Percentiles rank a stretch among this genome's conserved stretches.
Conservation (phyloP, 2,797 vertebrate genomes). For the Coluber constrictor region DNA sequence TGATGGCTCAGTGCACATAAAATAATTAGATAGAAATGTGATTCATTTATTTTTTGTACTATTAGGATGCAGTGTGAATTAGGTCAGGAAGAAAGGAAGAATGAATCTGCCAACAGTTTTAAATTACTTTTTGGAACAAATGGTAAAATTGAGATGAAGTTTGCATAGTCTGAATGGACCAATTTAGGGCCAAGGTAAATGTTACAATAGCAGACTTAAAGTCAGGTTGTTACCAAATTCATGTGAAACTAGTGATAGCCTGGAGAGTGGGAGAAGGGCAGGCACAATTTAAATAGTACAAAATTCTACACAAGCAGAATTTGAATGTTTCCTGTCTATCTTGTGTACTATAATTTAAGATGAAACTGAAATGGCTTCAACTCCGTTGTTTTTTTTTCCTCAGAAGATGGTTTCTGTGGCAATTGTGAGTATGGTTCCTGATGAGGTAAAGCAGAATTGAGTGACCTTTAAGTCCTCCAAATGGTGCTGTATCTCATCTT, state of each 20-base stretch:
- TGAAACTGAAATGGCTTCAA: neutral
- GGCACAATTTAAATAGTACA: neutral
- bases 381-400: neutral
- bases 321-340: neutral
- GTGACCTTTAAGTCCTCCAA: neutral
- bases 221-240: neutral
- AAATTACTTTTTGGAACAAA: constrained; percentile 30
- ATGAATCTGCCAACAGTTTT: constrained; percentile 40
- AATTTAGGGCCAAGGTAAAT: constrained; percentile 4
- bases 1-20: constrained; percentile 16
- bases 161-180: neutral
- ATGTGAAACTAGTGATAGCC: neutral
- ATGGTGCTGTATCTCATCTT: neutral
- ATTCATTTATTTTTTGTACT: constrained; percentile 37
- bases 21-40: constrained; percentile 18
- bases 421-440: neutral
- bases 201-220: neutral
- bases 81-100: constrained; percentile 34
- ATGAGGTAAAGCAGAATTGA: neutral
- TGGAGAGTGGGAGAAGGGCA: too few species aligned
- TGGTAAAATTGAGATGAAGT: neutral
- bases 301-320: neutral
- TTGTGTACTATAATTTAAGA: neutral
- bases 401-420: neutral
- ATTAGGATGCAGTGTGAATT: constrained; percentile 63